phyloP scores from a whole-genome alignment of 2,797 vertebrate species.

The Pterois miles region DNA sequence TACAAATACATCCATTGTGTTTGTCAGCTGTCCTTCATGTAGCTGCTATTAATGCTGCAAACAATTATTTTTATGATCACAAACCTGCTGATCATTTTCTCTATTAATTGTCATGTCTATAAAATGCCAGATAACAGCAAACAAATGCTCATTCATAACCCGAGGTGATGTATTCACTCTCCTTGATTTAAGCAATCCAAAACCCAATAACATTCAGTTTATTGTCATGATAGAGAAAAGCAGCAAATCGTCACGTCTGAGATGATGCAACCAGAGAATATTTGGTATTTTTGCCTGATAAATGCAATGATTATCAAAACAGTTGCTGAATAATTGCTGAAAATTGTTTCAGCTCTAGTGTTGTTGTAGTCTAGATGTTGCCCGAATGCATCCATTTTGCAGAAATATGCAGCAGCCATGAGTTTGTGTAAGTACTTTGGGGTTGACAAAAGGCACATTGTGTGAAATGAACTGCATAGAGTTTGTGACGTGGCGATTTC shows the following conservation, averaged over 20 bases:
- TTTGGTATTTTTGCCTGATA: background rate
- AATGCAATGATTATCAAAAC: constrained; percentile 2
- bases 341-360: background rate
- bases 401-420: constrained; percentile 6
- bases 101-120: background rate
- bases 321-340: constrained; percentile 5
- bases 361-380: background rate
- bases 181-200: background rate
- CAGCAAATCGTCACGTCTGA: background rate
- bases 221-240: background rate
- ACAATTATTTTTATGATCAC: background rate
- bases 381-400: constrained; percentile 3
- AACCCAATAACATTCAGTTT: background rate
- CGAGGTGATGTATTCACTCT: background rate
- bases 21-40: background rate
- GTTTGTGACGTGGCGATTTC: constrained; percentile 17
- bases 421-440: constrained; percentile 18
- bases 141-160: background rate
- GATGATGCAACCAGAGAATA: background rate
- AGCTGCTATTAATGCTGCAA: background rate
- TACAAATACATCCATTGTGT: background rate
- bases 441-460: constrained; percentile 43
- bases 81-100: background rate
- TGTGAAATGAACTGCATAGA: constrained; percentile 28
- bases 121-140: background rate